Base-by-base conservation (phyloP, 2,888 invertebrate species). In the Seira ritae region DNA sequence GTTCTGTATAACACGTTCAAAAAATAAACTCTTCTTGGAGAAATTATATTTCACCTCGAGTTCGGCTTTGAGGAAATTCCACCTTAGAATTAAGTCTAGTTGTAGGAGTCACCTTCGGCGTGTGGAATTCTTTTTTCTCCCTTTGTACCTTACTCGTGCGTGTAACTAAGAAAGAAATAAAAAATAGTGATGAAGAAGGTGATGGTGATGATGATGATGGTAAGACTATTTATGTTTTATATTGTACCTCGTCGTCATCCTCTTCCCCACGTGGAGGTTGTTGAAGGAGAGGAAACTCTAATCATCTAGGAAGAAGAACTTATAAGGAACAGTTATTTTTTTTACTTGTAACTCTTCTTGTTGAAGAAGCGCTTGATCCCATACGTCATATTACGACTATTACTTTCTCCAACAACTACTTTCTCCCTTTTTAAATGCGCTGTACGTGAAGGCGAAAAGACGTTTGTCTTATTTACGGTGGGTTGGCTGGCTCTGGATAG, bases 311-410 rank as follows among this genome's bases (percentile, higher is more conserved):
- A 55, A 17, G 55, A 17, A 60, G 50, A 65, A 65, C 31, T 22
- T 74, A 19, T 42, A 50, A 46, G 67, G 31, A 67, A 19, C 15
- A 50, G 17, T 20, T 24, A 24, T 46, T 68, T 69, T 68, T 69
- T 70, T n/a, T 65, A 69, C 74, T 73, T 46, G 22, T 46, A 12
- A 67, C 72, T 73, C 68, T 31, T 31, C 3, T 31, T 31, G 31
- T 4, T 4, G 31, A 42, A 74, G 46, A 10, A 31, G 19, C 42
- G 10, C 60, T 77, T 55, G 55, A 55, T 55, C 77, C 82, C 82
- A 82, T 82, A 82, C 77, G 82, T 82, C 82, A 82, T 82, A 82
- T 82, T 82, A 77, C 42, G 20, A 20, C 15, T 69, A 73, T 68
- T 80, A 73, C 20, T 31, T 50, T 19, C 68, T 60, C 19, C 60